These are phyloP conservation scores for Bradypodion ventrale DNA, from an alignment of 2,797 vertebrate species.

Conservation along the genomic window DNA sequence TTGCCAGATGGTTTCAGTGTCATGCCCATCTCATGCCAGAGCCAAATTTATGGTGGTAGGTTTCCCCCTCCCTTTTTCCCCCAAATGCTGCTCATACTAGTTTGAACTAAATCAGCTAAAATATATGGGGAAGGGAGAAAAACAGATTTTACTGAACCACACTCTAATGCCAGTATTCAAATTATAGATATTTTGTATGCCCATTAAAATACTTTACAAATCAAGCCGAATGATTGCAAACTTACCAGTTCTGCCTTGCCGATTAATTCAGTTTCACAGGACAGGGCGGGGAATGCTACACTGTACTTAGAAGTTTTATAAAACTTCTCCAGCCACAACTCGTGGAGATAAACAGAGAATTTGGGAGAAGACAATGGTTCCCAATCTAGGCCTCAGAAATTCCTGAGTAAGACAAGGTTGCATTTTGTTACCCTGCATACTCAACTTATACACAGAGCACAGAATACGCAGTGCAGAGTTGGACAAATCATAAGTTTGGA, in stretches of 20 bases:
- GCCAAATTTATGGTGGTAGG: neutral
- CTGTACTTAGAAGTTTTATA: too few species aligned
- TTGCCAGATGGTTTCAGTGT: constrained; percentile 37
- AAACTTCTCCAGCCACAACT: too few species aligned
- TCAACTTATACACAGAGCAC: too few species aligned
- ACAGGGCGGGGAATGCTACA: neutral
- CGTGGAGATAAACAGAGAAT: too few species aligned
- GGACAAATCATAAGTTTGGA: too few species aligned
- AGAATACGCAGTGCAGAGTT: too few species aligned
- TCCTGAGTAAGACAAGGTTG: too few species aligned
- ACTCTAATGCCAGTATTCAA: neutral
- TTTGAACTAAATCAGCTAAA: neutral
- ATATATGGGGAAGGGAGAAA: neutral
- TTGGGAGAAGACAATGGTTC: too few species aligned
- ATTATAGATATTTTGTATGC: neutral
- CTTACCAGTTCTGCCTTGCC: neutral
- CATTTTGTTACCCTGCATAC: too few species aligned
- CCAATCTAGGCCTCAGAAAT: too few species aligned
- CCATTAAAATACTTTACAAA: neutral
- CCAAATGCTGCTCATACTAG: neutral
- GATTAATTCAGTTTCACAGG: neutral
- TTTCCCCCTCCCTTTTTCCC: neutral
- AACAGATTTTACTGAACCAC: neutral
- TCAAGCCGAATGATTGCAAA: neutral
- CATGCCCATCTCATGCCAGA: constrained; percentile 15